Evolutionary conservation across 2,888 invertebrate genomes (phyloP), one percentile per base, ranked within the genome.

Genomic region (Luperina testacea): DNA sequence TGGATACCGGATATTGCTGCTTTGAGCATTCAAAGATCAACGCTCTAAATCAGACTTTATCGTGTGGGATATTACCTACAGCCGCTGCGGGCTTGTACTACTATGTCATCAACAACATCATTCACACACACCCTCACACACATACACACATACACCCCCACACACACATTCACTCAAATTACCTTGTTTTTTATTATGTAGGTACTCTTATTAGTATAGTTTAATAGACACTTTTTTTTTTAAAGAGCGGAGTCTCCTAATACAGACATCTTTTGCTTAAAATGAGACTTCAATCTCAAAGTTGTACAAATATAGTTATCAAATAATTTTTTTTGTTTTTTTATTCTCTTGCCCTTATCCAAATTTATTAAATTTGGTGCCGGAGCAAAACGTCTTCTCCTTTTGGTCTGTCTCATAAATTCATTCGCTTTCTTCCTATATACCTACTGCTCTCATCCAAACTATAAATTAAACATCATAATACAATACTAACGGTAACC

Each of bases 1-100:
- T 80, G 77, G 61, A 17, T 51, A 68, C 77, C 61, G 68, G 80
- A 80, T 61, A 80, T 82, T 82, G n/a, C n/a, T 59, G 45, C 45
- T 61, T 61, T 24, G 27, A 24, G 17, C 38, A 20, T 53, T 45
- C 51, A 45, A 61, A 45, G 51, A 53, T 42, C 13, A 8, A 20
- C 8, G 42, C 27, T 51, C 15, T 51, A 27, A 5, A n/a, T 4
- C 24, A 57, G 57, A n/a, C 24, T 57, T 24, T 57, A 11, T 57
- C 53, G 53, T 57, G 9, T 57, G 57, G 9, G 24, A 9, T 20
- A 3, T 51, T 7, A 51, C 51, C 51, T 2, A 6, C 7, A 15
- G 17, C 51, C 51, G 2, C 51, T 51, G 51, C 51, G 51, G 51
- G 9, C 24, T 57, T 20, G 2, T 57, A 57, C 9, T 3, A 9